phyloP scores from a whole-genome alignment of 2,113 vertebrate species.

The Geococcyx californianus region DNA sequence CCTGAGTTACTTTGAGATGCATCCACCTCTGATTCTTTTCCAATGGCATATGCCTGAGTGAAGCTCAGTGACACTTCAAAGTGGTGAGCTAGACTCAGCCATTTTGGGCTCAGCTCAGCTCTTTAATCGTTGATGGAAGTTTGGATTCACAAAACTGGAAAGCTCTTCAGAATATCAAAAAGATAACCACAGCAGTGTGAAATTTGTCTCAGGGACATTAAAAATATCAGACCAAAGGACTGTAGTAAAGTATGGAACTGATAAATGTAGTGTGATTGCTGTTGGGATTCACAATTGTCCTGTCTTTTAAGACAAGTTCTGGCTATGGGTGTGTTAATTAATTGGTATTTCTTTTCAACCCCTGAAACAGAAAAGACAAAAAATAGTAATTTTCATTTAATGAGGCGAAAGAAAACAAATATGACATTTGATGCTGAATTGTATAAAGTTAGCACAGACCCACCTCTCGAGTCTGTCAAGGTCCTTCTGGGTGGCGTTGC shows the following conservation, averaged over 20 bases:
- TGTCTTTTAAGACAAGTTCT: background rate
- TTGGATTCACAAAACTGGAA: background rate
- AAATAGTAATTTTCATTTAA: background rate
- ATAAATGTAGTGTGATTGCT: background rate
- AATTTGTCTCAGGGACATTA: background rate
- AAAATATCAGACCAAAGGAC: background rate
- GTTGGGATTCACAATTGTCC: background rate
- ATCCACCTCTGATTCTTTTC: background rate
- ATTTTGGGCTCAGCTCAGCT: background rate
- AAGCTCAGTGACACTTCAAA: background rate
- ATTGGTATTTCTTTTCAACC: background rate
- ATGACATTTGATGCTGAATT: background rate
- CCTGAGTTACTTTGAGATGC: background rate
- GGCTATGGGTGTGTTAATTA: background rate
- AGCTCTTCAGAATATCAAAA: background rate
- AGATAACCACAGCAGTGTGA: background rate
- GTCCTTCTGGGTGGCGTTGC: too few relatives aligned
- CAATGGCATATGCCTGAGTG: accelerated
- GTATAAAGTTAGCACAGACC: too few relatives aligned
- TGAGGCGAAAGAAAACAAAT: background rate
- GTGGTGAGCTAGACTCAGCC: background rate
- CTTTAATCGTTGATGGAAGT: background rate
- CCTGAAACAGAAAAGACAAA: background rate
- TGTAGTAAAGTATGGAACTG: background rate
- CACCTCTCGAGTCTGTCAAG: too few relatives aligned